Percentiles rank a stretch among this genome's conserved stretches.
Evolutionary conservation across 2,113 vertebrate species (phyloP).

Genomic region (Burhinus bistriatus): DNA sequence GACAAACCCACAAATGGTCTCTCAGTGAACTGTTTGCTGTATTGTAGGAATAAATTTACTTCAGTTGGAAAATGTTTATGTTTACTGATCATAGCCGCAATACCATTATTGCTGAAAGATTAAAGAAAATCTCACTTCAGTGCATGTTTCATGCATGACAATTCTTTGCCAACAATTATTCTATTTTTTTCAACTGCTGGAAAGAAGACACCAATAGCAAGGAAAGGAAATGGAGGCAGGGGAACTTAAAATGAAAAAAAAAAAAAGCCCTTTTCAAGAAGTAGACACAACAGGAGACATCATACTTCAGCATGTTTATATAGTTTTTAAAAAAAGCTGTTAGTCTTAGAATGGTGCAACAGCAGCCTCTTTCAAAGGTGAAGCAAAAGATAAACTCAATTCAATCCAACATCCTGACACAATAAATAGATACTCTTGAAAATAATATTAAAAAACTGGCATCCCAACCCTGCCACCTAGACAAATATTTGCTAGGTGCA

Average conservation of each 20-base stretch:
- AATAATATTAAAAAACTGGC: background rate
- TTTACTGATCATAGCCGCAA: background rate
- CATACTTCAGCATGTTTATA: background rate
- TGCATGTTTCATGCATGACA: rapidly evolving
- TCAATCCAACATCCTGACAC: background rate
- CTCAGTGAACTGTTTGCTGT: background rate
- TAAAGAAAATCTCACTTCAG: background rate
- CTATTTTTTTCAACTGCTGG: background rate
- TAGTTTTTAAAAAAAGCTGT: background rate
- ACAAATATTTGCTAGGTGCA: background rate
- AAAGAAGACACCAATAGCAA: background rate
- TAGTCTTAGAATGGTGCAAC: background rate
- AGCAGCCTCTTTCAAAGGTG: background rate
- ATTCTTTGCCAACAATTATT: background rate
- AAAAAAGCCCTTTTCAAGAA: background rate
- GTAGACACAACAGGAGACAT: background rate
- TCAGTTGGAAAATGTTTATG: background rate
- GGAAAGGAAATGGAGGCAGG: background rate
- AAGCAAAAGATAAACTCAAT: background rate
- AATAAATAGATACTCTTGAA: background rate
- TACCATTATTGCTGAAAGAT: background rate
- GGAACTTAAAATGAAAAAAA: background rate
- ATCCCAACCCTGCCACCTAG: background rate
- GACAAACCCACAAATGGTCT: background rate
- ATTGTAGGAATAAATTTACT: background rate